Percentiles rank a stretch among this genome's conserved stretches.
Evolutionary conservation across 1,140 invertebrate genomes (phyloP).

Genomic region (Sarcophaga bullata): DNA sequence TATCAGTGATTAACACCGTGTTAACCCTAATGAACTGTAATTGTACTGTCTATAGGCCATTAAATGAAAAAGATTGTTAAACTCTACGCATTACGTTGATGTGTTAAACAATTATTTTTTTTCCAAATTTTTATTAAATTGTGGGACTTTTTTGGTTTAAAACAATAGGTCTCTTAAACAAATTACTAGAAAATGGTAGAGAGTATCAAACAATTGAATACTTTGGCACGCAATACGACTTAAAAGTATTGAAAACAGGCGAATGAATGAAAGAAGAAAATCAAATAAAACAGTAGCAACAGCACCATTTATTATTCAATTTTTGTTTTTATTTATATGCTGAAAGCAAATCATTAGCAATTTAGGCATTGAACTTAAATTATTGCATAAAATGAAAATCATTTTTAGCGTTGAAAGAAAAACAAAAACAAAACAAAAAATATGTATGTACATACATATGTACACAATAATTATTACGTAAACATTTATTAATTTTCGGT

Average conservation of each 20-base stretch:
- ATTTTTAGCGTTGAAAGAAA: neutral
- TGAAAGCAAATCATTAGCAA: neutral
- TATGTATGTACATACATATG: neutral
- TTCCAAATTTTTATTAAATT: slow-evolving; percentile 1
- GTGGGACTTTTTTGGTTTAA: neutral
- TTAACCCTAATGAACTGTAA: neutral
- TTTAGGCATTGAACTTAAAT: slow-evolving; percentile 15
- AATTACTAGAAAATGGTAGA: neutral
- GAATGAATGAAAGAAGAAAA: neutral
- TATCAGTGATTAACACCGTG: neutral
- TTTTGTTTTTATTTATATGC: neutral
- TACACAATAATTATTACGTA: neutral
- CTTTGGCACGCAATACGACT: neutral
- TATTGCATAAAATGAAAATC: neutral
- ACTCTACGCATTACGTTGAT: neutral
- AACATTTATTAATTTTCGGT: neutral
- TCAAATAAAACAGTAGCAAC: neutral
- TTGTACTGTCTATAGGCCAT: neutral
- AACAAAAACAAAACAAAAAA: neutral
- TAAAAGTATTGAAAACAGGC: neutral
- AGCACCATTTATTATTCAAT: neutral
- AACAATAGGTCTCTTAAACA: neutral
- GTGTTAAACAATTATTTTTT: too few relatives aligned
- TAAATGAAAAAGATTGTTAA: neutral
- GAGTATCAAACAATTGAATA: neutral